Conservation (phyloP, 2,113 vertebrate species). For the Azemiops feae region DNA sequence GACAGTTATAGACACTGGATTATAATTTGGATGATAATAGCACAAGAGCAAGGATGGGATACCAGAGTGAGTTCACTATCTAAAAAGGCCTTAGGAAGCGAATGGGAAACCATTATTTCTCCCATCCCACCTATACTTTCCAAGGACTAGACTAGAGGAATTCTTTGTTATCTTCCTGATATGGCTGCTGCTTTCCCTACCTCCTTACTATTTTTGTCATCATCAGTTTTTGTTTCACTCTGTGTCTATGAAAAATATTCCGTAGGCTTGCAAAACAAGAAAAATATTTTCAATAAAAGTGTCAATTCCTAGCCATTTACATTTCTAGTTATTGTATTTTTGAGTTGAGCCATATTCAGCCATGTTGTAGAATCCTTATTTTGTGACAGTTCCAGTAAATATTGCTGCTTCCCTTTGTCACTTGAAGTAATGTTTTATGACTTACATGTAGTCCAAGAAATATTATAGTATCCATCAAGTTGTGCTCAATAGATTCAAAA, state of each 20-base stretch:
- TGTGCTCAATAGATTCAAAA: constrained; percentile 13
- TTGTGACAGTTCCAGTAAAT: constrained; percentile 38
- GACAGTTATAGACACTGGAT: neutral
- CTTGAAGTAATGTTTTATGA: constrained; percentile 42
- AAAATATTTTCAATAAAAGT: constrained; percentile 50
- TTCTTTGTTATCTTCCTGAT: neutral
- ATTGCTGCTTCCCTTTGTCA: constrained; percentile 44
- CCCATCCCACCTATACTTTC: neutral
- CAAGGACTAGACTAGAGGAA: neutral
- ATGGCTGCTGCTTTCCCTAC: neutral
- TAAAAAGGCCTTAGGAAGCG: neutral
- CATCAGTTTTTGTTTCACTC: constrained; percentile 5
- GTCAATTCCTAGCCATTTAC: constrained; percentile 40
- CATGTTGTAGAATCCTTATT: constrained; percentile 19
- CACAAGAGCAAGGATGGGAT: neutral
- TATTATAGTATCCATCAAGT: constrained; percentile 28
- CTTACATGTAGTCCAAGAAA: constrained; percentile 36
- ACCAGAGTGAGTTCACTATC: neutral
- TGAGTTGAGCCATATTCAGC: constrained; percentile 43
- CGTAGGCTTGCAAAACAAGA: constrained; percentile 37
- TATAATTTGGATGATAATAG: neutral
- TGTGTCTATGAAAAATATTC: neutral
- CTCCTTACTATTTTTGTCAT: constrained; percentile 13
- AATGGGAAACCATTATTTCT: neutral
- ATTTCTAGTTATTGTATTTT: constrained; percentile 40